Conservation (phyloP, 2,797 vertebrate genomes). For the Sitta carolinensis region DNA sequence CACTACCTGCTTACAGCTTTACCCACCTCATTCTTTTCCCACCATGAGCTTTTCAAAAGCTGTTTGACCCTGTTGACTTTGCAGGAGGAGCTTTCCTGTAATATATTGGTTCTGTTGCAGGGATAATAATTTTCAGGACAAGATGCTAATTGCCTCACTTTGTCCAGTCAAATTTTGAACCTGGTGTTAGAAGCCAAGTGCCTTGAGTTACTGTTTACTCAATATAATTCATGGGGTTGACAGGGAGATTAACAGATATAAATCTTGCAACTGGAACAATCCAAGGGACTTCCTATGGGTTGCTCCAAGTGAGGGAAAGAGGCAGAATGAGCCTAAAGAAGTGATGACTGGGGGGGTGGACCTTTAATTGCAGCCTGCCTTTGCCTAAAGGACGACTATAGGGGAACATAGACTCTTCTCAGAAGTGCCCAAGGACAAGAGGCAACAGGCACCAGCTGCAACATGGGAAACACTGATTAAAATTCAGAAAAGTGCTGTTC, state of each 20-base stretch:
- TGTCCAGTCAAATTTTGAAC: not conserved
- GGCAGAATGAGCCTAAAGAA: not conserved
- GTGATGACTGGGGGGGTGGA: not conserved
- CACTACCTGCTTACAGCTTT: not conserved
- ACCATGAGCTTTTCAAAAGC: not conserved
- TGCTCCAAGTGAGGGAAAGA: not conserved
- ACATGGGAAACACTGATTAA: not conserved
- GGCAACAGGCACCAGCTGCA: not conserved
- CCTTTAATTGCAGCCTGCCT: not conserved
- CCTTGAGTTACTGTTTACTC: not conserved
- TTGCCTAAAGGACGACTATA: not conserved
- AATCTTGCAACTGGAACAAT: not conserved
- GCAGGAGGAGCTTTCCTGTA: not conserved
- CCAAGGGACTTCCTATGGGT: not conserved
- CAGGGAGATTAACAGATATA: not conserved
- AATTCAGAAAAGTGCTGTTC: not conserved
- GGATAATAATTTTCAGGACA: conserved; percentile 23
- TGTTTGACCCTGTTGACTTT: not conserved
- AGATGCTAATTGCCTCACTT: conserved; percentile 25
- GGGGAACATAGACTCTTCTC: not conserved
- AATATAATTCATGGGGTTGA: not conserved
- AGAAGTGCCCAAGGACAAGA: not conserved
- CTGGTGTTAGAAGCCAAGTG: not conserved
- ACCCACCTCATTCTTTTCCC: not conserved
- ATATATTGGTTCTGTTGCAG: not conserved